These are phyloP conservation scores for Eucera pruinosa DNA, from an alignment of 2,888 invertebrate genomes.

Conservation along the genomic window DNA sequence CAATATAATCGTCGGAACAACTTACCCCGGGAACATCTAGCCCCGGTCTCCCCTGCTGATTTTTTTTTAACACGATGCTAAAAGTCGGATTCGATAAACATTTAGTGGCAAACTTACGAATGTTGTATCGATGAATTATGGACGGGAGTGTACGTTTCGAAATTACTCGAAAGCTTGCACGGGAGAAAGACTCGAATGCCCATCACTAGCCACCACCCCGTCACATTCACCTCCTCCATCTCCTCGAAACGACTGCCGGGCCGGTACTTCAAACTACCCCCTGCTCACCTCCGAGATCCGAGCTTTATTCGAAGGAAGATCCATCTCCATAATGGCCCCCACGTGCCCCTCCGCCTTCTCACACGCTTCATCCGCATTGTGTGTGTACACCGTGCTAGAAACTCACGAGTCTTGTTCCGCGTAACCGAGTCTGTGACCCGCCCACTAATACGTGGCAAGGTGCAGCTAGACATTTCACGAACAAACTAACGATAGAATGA, in stretches of 20 bases:
- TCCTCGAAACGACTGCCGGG: slow-evolving; percentile 50
- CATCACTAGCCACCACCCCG: slow-evolving; percentile 41
- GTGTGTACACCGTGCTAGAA: slow-evolving; percentile 61
- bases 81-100: too few species aligned
- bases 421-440: not conserved
- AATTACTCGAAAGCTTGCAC: too few species aligned
- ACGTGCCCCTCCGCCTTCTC: slow-evolving; percentile 74
- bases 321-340: slow-evolving; percentile 83
- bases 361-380: slow-evolving; percentile 74
- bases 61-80: too few species aligned
- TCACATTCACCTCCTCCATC: slow-evolving; percentile 11
- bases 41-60: too few species aligned
- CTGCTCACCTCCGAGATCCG: slow-evolving; percentile 42
- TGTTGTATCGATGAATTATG: too few species aligned
- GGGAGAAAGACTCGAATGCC: slow-evolving; percentile 10
- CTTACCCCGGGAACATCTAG: too few species aligned
- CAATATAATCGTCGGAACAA: too few species aligned
- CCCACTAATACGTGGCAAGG: slow-evolving; percentile 4
- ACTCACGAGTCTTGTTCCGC: slow-evolving; percentile 46
- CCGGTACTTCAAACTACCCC: slow-evolving; percentile 71
- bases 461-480: too few species aligned
- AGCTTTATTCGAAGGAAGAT: slow-evolving; percentile 82
- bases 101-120: too few species aligned
- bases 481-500: too few species aligned
- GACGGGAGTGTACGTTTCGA: too few species aligned